Conservation (phyloP, 2,113 vertebrate genomes). For the Boleophthalmus pectinirostris region DNA sequence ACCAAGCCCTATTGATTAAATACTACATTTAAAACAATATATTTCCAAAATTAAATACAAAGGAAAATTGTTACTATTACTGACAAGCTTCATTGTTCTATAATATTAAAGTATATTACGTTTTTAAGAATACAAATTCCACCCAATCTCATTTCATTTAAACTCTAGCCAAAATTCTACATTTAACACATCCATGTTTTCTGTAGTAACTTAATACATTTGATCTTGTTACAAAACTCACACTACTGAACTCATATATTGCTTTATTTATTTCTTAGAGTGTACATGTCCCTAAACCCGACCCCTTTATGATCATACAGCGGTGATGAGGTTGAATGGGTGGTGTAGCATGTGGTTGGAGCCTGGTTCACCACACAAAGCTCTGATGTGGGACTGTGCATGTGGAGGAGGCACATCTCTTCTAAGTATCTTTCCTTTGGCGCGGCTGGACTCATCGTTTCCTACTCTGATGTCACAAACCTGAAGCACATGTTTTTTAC, state of each 20-base stretch:
- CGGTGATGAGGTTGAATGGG: constrained; percentile 47
- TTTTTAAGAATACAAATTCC: too few relatives aligned
- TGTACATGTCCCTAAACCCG: neutral
- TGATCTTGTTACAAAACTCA: neutral
- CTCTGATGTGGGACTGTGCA: constrained; percentile 68
- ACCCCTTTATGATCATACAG: constrained; percentile 33
- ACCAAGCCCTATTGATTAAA: too few relatives aligned
- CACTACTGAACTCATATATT: neutral
- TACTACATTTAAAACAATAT: too few relatives aligned
- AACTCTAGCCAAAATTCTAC: neutral
- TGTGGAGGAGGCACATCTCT: constrained; percentile 31
- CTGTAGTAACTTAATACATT: neutral
- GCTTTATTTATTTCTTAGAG: neutral
- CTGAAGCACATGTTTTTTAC: constrained; percentile 34
- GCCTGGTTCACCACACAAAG: constrained; percentile 42
- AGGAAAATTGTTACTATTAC: too few relatives aligned
- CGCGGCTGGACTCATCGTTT: constrained; percentile 31
- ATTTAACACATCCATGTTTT: neutral
- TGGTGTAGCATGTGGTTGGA: constrained; percentile 61
- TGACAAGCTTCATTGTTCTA: too few relatives aligned
- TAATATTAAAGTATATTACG: too few relatives aligned
- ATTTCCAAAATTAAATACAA: too few relatives aligned
- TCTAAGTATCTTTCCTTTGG: constrained; percentile 30
- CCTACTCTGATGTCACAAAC: constrained; percentile 35
- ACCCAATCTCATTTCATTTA: too few relatives aligned